Base-by-base conservation (phyloP, 2,888 invertebrate species). In the Atethmia centrago region DNA sequence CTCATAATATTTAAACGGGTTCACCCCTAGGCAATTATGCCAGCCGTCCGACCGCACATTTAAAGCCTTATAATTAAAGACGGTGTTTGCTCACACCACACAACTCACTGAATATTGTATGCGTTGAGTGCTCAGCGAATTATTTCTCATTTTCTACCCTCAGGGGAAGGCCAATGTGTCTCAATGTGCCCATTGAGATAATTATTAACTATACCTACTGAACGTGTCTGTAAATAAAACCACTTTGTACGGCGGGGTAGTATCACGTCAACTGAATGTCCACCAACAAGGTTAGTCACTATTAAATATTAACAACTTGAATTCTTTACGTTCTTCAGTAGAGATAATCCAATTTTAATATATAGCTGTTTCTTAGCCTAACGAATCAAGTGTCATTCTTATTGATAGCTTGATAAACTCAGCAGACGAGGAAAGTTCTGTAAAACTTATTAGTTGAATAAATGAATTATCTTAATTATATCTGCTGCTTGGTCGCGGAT, bases 101-200 rank as follows among this genome's bases (percentile, higher is more conserved):
- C 79, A 80, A 83, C 78, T 68, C 68, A 56, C 78, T 90, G 86
- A 56, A 56, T 56, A 31, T 10, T 56, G 10, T 28, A 56, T 19
- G 28, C 28, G 10, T 19, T 28, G 28, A 56, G 19, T 28, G 56
- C 28, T 80, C 61, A 42, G 80, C 79, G 73, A 88, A 87, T 88
- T 88, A 88, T 87, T 87, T 80, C 83, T 84, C 84, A 87, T 85
- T 87, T 87, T 84, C 82, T 68, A 71, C 64, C 74, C 80, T 79
- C 62, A 42, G 28, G 28, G 58, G 51, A 67, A 77, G 85, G 83
- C 74, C 80, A 45, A 40, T 58, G 53, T 61, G 40, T 62, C 3
- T 36, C 80, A 40, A 40, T 58, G 53, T 40, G 40, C 40, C 9
- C 9, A 40, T 40, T 40, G 36, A 40, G 8, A 40, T 40, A 40